These are phyloP conservation scores for Varroa destructor DNA, from an alignment of 1,140 invertebrate species.

Conservation along the genomic window DNA sequence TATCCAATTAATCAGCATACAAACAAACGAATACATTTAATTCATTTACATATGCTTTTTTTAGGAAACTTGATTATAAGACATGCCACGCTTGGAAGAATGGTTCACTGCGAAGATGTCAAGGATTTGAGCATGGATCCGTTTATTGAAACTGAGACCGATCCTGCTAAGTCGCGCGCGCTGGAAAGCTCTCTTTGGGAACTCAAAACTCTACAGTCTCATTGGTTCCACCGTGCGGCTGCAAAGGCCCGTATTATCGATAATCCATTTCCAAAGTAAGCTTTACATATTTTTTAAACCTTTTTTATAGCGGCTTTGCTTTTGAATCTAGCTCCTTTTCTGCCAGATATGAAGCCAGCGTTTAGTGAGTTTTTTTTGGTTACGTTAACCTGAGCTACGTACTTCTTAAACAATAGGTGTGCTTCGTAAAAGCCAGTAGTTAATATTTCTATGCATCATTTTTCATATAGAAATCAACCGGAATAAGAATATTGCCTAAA, in stretches of 20 bases:
- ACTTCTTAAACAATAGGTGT: too few species aligned
- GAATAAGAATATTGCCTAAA: too few species aligned
- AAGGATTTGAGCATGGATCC: conserved; percentile 54
- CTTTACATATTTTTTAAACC: neutral
- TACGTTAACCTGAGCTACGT: neutral
- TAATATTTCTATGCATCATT: too few species aligned
- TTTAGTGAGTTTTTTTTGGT: neutral
- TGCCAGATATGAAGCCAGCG: neutral
- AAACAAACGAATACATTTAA: conserved; percentile 2
- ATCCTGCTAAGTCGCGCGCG: conserved; percentile 62
- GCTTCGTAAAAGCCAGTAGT: too few species aligned
- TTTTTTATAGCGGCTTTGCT: too few species aligned
- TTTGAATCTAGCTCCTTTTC: too few species aligned
- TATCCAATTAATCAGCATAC: conserved; percentile 32
- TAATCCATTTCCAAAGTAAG: conserved; percentile 17
- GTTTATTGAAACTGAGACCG: conserved; percentile 61
- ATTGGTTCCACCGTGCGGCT: conserved; percentile 10
- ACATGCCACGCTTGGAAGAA: neutral
- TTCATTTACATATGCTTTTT: neutral
- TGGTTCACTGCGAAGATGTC: conserved; percentile 29
- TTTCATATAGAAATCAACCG: too few species aligned
- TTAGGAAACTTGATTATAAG: conserved; percentile 17
- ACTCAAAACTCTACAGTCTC: conserved; percentile 44
- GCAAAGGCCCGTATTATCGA: conserved; percentile 5
- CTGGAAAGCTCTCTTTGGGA: conserved; percentile 83